These are phyloP conservation scores for Myanophis thanlyinensis DNA, from an alignment of 2,113 vertebrate genomes.

Conservation along the genomic window DNA sequence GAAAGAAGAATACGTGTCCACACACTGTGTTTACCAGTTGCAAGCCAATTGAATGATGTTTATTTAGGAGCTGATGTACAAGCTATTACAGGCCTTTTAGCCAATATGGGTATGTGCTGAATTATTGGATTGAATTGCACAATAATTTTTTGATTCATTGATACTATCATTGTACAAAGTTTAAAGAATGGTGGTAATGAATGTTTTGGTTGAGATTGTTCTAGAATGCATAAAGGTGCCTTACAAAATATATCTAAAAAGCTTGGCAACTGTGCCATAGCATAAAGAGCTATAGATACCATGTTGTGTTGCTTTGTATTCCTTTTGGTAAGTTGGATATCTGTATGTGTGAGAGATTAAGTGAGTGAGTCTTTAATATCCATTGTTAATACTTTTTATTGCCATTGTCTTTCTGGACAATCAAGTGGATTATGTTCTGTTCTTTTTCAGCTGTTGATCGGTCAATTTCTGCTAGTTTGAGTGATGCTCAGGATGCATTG, in stretches of 20 bases:
- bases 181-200: neutral
- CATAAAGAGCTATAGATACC: neutral
- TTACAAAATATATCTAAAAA: neutral
- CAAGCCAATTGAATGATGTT: conserved; percentile 86
- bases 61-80: conserved; percentile 95
- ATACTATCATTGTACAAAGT: neutral
- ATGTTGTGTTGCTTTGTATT: neutral
- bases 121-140: neutral
- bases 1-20: conserved; percentile 95
- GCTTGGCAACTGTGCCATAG: neutral
- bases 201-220: neutral
- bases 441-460: conserved; percentile 85
- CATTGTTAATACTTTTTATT: neutral
- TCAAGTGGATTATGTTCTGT: accelerated
- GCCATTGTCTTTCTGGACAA: neutral
- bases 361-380: neutral
- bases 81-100: conserved; percentile 88
- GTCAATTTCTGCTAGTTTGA: conserved; percentile 84
- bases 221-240: neutral
- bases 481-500: conserved; percentile 90
- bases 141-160: neutral
- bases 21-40: conserved; percentile 94
- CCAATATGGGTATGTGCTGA: conserved; percentile 88
- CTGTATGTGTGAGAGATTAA: neutral
- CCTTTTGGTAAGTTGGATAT: neutral